Evolutionary conservation across 2,113 vertebrate genomes (phyloP), one percentile per base, ranked within the genome.

Genomic region (Fregetta grallaria): DNA sequence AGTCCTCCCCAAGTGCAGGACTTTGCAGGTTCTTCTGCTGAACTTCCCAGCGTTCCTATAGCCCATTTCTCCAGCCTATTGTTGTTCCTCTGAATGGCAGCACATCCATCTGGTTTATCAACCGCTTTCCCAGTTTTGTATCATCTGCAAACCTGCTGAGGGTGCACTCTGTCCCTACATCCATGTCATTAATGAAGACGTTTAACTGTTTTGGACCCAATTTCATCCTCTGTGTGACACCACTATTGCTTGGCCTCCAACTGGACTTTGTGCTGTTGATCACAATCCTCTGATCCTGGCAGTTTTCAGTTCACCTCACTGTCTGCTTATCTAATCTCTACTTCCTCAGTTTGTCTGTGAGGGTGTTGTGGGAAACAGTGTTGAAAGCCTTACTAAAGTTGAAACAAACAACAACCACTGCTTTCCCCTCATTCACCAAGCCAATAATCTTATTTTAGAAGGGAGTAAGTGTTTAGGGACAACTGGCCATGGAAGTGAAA

Each of bases 1-100:
- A 30, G 16, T 52, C 16, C 22, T 42, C 26, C 0, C 0, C 9
- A 22, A 10, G 14, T 52, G 4, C 25, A 75, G 15, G 13, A 50
- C 11, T 71, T 63, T 21, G 38, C 22, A 83, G 4, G 19, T 66
- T 32, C 45, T 66, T 81, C 56, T 47, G 6, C 19, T 56, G 38
- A 62, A 58, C 22, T 38, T 75, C 19, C 32, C 8, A 10, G 10
- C 5, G 3, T 30, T 47, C 7, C 7, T 45, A 8, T 11, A 74
- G 11, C 3, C 22, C 23, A 30, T 73, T 73, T 68, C 36, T 53
- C 61, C 81, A 65, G 18, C 36, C 74, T 56, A 15, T 5, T 36
- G 30, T 67, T 21, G 36, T 36, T 10, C 10, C 25, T 58, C 76
- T 78, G 55, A 73, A 59, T 36, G 49, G 6, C 17, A 86, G 13